Evolutionary conservation across 2,113 vertebrate species (phyloP).

Genomic region (Dolichallabes microphthalmus): DNA sequence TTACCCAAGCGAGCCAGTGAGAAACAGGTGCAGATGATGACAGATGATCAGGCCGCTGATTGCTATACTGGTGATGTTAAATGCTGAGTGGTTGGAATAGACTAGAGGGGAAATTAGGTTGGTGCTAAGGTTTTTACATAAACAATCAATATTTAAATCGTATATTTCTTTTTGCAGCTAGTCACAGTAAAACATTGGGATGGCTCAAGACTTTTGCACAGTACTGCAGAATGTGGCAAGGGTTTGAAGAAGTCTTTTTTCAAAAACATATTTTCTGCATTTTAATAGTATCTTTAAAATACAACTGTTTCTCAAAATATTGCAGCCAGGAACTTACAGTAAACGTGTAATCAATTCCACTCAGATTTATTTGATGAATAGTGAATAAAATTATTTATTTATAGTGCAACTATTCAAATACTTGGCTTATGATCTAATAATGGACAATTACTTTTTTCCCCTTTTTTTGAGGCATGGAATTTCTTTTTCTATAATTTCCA

Average conservation of each 20-base stretch:
- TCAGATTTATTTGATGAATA: not conserved
- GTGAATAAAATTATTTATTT: too few relatives aligned
- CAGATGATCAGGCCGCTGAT: too few relatives aligned
- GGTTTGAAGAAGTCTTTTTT: constrained; percentile 21
- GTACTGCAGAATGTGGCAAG: not conserved
- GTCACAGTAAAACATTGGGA: too few relatives aligned
- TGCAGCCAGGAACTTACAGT: not conserved
- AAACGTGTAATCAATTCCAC: not conserved
- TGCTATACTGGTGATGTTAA: too few relatives aligned
- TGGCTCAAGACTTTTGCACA: too few relatives aligned
- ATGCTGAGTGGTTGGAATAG: too few relatives aligned
- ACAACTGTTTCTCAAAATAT: not conserved
- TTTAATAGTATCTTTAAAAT: not conserved
- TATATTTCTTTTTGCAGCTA: too few relatives aligned
- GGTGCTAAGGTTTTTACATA: too few relatives aligned
- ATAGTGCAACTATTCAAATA: not conserved
- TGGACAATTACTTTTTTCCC: not conserved
- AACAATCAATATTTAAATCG: too few relatives aligned
- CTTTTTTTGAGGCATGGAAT: not conserved
- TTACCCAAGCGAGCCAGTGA: too few relatives aligned
- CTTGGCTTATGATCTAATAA: not conserved
- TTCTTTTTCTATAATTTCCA: not conserved
- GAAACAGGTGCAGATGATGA: too few relatives aligned
- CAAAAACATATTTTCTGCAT: constrained; percentile 1
- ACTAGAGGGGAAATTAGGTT: too few relatives aligned